phyloP scores from a whole-genome alignment of 2,888 invertebrate genomes.

The Sclerodermus sp. region DNA sequence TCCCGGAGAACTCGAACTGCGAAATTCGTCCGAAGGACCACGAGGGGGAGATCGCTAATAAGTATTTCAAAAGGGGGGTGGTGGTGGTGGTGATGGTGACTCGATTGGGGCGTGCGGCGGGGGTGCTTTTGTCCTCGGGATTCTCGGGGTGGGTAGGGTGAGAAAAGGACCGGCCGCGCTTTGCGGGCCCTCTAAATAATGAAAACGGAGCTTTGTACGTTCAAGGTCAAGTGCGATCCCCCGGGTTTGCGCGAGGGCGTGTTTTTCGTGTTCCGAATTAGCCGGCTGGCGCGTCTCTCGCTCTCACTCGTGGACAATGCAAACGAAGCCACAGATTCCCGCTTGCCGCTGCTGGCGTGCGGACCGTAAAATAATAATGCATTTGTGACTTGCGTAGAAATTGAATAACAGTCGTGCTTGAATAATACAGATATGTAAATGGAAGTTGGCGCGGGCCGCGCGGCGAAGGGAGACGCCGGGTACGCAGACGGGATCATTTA shows the following conservation, averaged over 20 bases:
- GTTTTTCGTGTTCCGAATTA: neutral
- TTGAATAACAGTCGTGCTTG: slow-evolving; percentile 53
- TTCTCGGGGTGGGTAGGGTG: too few species aligned
- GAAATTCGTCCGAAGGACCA: too few species aligned
- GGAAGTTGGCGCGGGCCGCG: slow-evolving; percentile 24
- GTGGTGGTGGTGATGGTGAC: too few species aligned
- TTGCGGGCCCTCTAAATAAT: too few species aligned
- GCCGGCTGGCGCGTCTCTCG: neutral
- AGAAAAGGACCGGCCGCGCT: too few species aligned
- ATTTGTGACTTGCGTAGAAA: slow-evolving; percentile 48
- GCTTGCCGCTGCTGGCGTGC: slow-evolving; percentile 4
- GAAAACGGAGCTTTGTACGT: slow-evolving; percentile 6
- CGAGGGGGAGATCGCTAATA: too few species aligned
- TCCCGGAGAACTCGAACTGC: too few species aligned
- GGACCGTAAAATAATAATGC: slow-evolving; percentile 43
- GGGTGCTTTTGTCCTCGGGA: too few species aligned
- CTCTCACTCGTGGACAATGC: neutral
- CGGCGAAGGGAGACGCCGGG: slow-evolving; percentile 18
- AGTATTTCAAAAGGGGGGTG: too few species aligned
- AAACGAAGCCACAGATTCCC: neutral
- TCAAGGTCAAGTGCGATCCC: slow-evolving; percentile 21
- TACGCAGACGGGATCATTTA: slow-evolving; percentile 48
- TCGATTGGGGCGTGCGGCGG: too few species aligned
- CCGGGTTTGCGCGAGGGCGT: neutral
- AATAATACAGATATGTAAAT: slow-evolving; percentile 56